Base-by-base conservation (phyloP, 2,797 vertebrate species). In the Smutsia gigantea region DNA sequence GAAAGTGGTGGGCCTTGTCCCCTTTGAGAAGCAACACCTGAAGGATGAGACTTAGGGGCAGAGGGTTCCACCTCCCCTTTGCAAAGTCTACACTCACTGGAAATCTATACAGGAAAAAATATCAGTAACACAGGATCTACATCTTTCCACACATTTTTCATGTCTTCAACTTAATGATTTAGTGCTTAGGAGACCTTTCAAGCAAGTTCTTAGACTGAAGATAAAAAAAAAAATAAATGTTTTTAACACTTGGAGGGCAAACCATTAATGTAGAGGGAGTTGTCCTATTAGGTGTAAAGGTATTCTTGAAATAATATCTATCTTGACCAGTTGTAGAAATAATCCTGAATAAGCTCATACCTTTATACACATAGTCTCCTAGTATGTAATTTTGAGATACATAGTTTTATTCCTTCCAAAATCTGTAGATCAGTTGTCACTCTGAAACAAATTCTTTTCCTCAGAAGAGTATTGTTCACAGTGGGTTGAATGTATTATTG, bases 241-340 rank as follows among this genome's bases (percentile, higher is more conserved):
- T 90, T 61, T 86, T 75, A 95, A 71, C 23, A 84, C 34, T 18
- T n/a, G 3, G 87, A 88, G 12, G 59, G 64, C 53, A 81, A 95
- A 66, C 27, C 29, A 49, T 46, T 87, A 91, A 92, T 27, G 23
- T 46, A 91, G 55, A 27, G 7, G 23, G 18, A 83, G 63, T 61
- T 96, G 31, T 74, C 37, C 55, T 53, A 9, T 46, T n/a, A 71
- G 29, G 25, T 84, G 63, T 69, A 49, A 90, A 96, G 77, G 13
- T 75, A 81, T 71, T 96, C 63, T 83, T 59, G 46, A 94, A 89
- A 85, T 87, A 79, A 78, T 82, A 93, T 27, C 34, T 42, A 95
- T 49, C 21, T 37, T 75, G 85, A 68, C 11, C 19, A 77, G 46
- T 53, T 96, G 71, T 63, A 82, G 79, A 85, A 90, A 89, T 18